Base-by-base conservation (phyloP, 2,888 invertebrate genomes). In the Hyles lineata region DNA sequence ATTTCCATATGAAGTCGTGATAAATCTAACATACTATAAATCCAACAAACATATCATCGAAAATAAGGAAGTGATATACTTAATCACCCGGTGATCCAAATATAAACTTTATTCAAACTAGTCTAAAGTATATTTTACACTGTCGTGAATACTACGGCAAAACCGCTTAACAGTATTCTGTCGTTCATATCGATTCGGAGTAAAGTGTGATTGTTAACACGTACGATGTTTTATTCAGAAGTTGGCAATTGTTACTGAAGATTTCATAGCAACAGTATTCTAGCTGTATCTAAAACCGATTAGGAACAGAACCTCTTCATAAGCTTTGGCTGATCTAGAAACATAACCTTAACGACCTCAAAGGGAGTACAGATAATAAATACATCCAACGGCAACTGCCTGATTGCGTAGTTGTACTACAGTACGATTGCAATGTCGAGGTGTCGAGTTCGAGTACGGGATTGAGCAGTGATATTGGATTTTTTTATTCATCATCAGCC, bases 131-230 rank as follows among this genome's bases (percentile, higher is more conserved):
- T 21, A 63, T 35, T 21, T 35, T 63, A 11, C 50, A 7, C 21
- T 17, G 23, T 23, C 23, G 2, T 21, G 15, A 9, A 17, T 50
- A 23, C 7, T 67, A 67, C 23, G 50, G 43, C 21, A 67, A 63
- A 63, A 50, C 67, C 67, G 43, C 67, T 67, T 67, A 67, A 67
- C 50, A 43, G 67, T 50, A 50, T 43, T 67, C 67, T 23, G 50
- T 23, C 67, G 43, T 50, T 50, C 43, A 19, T 43, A 71, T 60
- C 71, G 58, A 71, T 71, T 71, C 71, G 61, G 23, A 60, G 71
- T 71, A 71, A 60, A 61, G 60, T 71, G 59, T 43, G 61, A 71
- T 71, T 71, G 71, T 71, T 71, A 71, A 60, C 32, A 43, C 67
- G 67, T 50, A 67, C 43, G 67, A 67, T 67, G 67, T 67, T 50